Evolutionary conservation across 2,888 invertebrate genomes (phyloP).

Genomic region (Mythimna pallens): DNA sequence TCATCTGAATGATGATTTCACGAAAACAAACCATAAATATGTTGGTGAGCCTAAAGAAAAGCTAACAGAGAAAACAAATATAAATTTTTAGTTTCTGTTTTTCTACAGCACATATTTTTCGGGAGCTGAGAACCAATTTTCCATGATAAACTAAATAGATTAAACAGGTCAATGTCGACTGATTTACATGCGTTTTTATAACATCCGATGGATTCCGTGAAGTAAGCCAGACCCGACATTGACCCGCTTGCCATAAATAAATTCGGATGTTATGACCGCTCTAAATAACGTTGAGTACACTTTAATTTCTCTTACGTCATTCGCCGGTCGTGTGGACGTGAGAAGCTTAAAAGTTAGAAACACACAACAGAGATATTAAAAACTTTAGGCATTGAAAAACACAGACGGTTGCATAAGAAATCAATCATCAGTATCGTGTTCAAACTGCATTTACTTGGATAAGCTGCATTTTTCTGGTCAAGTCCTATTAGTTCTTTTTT

Average conservation of each 20-base stretch:
- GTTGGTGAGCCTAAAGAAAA: not conserved
- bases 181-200: slow-evolving; percentile 49
- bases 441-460: too few species aligned
- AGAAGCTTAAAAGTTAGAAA: not conserved
- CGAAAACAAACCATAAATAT: too few species aligned
- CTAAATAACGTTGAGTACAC: slow-evolving; percentile 49
- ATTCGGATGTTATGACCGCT: slow-evolving; percentile 51
- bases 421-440: not conserved
- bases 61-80: not conserved
- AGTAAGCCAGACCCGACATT: slow-evolving; percentile 63
- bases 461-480: too few species aligned
- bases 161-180: slow-evolving; percentile 66
- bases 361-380: not conserved
- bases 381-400: not conserved
- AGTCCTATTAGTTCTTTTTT: too few species aligned
- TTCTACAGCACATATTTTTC: slow-evolving; percentile 6
- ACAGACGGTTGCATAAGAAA: not conserved
- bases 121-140: not conserved
- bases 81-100: not conserved
- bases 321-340: not conserved
- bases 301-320: slow-evolving; percentile 54
- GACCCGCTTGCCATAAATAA: slow-evolving; percentile 67
- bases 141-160: slow-evolving; percentile 16
- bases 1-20: not conserved
- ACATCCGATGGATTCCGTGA: slow-evolving; percentile 49